Percentiles rank a stretch among this genome's conserved stretches.
Evolutionary conservation across 2,113 vertebrate genomes (phyloP).

Genomic region (Aegithalos caudatus): DNA sequence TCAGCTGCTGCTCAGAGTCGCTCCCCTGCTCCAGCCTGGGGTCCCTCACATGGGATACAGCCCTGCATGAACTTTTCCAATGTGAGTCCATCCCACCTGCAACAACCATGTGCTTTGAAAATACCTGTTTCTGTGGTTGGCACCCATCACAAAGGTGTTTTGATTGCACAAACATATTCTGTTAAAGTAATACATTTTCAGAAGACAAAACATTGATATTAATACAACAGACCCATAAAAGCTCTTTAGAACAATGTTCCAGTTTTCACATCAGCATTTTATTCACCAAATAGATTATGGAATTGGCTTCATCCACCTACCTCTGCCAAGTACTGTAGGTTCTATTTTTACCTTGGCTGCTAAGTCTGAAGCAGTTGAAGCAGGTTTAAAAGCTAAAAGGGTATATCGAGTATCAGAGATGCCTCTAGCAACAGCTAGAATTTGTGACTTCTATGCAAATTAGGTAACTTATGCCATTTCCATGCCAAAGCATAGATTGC

Average conservation of each 20-base stretch:
- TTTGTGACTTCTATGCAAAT: no score
- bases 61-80: neutral
- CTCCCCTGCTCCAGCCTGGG: neutral
- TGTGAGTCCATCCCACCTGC: neutral
- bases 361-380: constrained; percentile 56
- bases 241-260: neutral
- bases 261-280: neutral
- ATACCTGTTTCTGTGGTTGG: neutral
- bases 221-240: neutral
- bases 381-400: constrained; percentile 63
- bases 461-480: no score
- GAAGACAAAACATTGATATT: neutral
- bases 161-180: neutral
- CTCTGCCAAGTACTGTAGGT: neutral
- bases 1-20: accelerated
- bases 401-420: constrained; percentile 56
- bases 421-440: constrained; percentile 62
- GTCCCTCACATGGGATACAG: neutral
- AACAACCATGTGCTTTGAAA: neutral
- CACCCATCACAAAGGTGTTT: neutral
- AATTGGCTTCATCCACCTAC: neutral
- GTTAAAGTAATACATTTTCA: neutral
- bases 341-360: constrained; percentile 55
- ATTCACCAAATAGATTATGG: neutral
- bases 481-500: no score